Evolutionary conservation across 2,888 invertebrate genomes (phyloP).

Genomic region (Andrena marginata): DNA sequence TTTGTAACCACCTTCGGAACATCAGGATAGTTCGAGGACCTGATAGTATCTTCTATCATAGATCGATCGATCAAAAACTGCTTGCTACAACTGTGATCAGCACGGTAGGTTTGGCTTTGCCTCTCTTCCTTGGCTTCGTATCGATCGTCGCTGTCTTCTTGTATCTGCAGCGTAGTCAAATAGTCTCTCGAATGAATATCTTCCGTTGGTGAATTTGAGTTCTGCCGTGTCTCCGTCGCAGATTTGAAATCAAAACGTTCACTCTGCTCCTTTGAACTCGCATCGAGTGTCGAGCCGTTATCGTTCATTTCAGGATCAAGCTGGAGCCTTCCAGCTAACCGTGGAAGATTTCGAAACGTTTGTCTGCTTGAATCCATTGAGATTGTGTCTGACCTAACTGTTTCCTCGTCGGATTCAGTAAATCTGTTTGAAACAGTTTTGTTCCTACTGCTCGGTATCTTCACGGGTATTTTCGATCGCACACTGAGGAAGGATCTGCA

Average conservation of each 20-base stretch:
- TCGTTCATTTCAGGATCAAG: no score
- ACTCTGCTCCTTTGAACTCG: not conserved
- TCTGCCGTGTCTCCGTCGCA: no score
- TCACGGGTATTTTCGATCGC: constrained; percentile 59
- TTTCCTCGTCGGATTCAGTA: not conserved
- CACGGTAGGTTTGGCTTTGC: not conserved
- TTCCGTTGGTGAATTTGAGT: not conserved
- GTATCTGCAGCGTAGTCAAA: no score
- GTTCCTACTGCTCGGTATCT: constrained; percentile 14
- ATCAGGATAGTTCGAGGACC: not conserved
- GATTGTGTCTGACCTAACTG: not conserved
- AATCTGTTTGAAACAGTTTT: not conserved
- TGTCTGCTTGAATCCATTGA: constrained; percentile 3
- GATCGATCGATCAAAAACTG: not conserved
- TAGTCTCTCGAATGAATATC: not conserved
- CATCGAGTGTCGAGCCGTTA: not conserved
- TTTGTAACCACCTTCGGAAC: not conserved
- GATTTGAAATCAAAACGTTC: not conserved
- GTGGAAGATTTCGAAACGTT: not conserved
- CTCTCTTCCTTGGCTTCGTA: not conserved
- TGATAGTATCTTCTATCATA: not conserved
- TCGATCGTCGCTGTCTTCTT: not conserved
- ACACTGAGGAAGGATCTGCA: not conserved
- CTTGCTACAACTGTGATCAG: not conserved
- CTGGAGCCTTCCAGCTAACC: no score